Evolutionary conservation across 2,113 vertebrate genomes (phyloP).

Genomic region (Argyrosomus japonicus): DNA sequence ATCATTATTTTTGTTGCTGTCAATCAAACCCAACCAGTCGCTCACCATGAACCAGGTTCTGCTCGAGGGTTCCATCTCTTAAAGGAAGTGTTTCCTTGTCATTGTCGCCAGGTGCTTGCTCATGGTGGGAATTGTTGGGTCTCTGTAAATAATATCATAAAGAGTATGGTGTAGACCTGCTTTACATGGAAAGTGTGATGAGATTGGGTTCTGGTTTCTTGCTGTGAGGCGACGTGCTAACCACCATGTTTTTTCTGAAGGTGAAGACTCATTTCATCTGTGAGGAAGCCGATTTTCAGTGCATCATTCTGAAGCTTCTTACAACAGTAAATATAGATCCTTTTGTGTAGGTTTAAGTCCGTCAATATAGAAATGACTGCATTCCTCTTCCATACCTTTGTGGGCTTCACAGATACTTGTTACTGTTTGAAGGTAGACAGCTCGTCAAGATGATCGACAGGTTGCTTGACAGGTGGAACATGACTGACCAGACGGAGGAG

Average conservation of each 20-base stretch:
- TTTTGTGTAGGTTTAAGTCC: not conserved
- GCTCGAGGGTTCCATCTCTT: not conserved
- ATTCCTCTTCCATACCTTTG: not conserved
- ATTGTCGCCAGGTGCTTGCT: no score
- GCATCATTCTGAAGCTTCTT: not conserved
- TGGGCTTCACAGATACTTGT: not conserved
- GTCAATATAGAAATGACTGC: not conserved
- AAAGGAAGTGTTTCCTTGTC: no score
- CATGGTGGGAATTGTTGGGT: no score
- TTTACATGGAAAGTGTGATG: no score
- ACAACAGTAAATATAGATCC: no score
- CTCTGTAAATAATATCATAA: no score
- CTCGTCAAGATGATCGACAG: conserved; percentile 21
- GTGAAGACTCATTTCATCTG: not conserved
- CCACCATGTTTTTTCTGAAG: not conserved
- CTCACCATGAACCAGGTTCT: no score
- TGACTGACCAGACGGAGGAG: not conserved
- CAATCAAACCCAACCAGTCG: no score
- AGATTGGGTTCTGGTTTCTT: no score
- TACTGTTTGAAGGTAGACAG: conserved; percentile 2
- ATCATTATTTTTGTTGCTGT: no score
- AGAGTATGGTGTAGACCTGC: no score
- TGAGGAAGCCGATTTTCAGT: not conserved
- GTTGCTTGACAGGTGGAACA: not conserved
- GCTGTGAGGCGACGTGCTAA: no score